These are phyloP conservation scores for Sturmia bella DNA, from an alignment of 2,888 invertebrate species.

Conservation along the genomic window DNA sequence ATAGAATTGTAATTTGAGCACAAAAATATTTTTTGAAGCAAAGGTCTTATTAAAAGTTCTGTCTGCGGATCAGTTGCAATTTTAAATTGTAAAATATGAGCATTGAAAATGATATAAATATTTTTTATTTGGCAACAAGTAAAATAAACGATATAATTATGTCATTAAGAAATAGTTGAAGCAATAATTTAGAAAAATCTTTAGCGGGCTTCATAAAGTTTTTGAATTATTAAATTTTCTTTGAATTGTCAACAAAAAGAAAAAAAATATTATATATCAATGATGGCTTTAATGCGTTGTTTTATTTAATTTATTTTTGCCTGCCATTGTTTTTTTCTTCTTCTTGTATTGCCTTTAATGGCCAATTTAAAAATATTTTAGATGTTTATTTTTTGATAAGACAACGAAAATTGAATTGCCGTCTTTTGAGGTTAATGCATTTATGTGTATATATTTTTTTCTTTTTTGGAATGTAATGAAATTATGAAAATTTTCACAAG, in stretches of 20 bases:
- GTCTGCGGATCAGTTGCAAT: slow-evolving; percentile 64
- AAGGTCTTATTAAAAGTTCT: slow-evolving; percentile 62
- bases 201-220: slow-evolving; percentile 6
- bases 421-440: slow-evolving; percentile 67
- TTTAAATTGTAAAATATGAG: slow-evolving; percentile 63
- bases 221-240: background rate
- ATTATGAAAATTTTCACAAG: slow-evolving; percentile 63
- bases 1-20: slow-evolving; percentile 7
- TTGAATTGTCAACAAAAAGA: no score
- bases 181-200: slow-evolving; percentile 37
- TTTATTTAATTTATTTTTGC: background rate
- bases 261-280: no score
- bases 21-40: slow-evolving; percentile 30
- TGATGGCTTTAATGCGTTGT: background rate
- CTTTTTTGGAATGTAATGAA: slow-evolving; percentile 49
- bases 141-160: slow-evolving; percentile 64
- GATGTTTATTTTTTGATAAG: slow-evolving; percentile 63
- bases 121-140: background rate
- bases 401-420: slow-evolving; percentile 64
- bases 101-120: slow-evolving; percentile 61
- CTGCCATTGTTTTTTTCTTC: background rate
- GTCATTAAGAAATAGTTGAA: slow-evolving; percentile 56
- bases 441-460: background rate
- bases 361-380: slow-evolving; percentile 61
- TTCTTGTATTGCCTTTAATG: slow-evolving; percentile 47